Conservation (phyloP, 1,140 invertebrate genomes). For the Microplitis demolitor region DNA sequence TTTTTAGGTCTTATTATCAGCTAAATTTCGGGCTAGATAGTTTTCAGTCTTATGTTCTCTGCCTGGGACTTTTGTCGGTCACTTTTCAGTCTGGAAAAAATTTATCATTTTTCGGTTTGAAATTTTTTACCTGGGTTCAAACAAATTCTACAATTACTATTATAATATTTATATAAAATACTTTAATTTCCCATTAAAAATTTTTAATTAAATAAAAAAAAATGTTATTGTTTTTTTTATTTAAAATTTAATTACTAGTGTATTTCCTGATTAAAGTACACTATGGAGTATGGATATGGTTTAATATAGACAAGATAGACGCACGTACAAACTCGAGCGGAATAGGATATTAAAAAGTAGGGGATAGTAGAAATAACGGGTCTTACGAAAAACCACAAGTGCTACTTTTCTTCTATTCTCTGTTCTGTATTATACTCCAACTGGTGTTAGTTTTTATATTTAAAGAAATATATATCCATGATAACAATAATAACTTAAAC, state of each 20-base stretch:
- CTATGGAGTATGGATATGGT: not conserved
- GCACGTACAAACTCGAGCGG: not conserved
- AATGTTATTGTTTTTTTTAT: not conserved
- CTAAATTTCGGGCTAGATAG: too few relatives aligned
- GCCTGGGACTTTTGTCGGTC: too few relatives aligned
- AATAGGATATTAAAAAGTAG: not conserved
- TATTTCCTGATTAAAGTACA: not conserved
- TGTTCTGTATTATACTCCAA: not conserved
- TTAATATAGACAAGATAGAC: not conserved
- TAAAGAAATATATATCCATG: constrained; percentile 9
- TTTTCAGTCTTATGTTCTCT: too few relatives aligned
- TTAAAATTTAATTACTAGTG: not conserved
- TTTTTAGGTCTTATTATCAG: too few relatives aligned
- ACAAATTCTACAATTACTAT: too few relatives aligned
- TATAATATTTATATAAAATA: too few relatives aligned
- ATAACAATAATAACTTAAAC: not conserved
- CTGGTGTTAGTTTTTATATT: not conserved
- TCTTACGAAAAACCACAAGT: constrained; percentile 35
- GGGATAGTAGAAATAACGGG: constrained; percentile 26
- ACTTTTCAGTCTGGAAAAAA: too few relatives aligned
- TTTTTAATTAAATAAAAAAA: too few relatives aligned
- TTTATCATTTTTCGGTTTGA: too few relatives aligned
- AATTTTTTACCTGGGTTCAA: too few relatives aligned
- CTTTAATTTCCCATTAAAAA: too few relatives aligned
- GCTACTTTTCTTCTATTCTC: constrained; percentile 20